Evolutionary conservation across 2,888 invertebrate species (phyloP), one percentile per base, ranked within the genome.

Genomic region (Heliconius charithonia): DNA sequence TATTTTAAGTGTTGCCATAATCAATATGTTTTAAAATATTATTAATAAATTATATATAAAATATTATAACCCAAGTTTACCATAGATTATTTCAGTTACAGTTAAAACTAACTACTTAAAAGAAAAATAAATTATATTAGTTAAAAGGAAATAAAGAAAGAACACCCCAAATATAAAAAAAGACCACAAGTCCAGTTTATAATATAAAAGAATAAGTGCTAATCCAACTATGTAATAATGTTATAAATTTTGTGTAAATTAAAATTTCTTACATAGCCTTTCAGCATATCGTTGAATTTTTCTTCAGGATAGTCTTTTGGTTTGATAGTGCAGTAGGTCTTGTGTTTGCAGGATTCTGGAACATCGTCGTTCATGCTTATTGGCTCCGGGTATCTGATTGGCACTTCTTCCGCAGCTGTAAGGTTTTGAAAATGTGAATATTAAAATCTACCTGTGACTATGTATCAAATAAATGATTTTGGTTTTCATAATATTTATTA

Each of bases 281-380:
- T 90, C 32, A 92, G 90, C 83, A 93, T 85, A 4, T 85, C 84
- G 79, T 92, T 90, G 79, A 90, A 92, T 27, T 84, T 80, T 2
- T 88, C 86, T 41, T 92, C 88, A 9, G 93, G 93, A 32, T 93
- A 93, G 73, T 90, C 84, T 1, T 82, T 71, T 0, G 92, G 91
- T 79, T 90, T 93, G 25, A 90, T 76, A 0, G 90, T 89, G 81
- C 93, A 93, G 83, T 87, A 93, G 13, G 86, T 90, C 9, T 71
- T 76, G 37, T 84, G 29, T 89, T 88, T 0, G 85, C 84, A 7
- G 82, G 74, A 27, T 0, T 76, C 75, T 0, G 79, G 81, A 4
- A 79, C 66, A 2, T 78, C 75, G 0, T 78, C 69, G 4, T 70
- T 56, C 3, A n/a, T n/a, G 10, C 59, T 66, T 10, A 62, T 62